Conservation (phyloP, 2,113 vertebrate species). For the Microtus oregoni region DNA sequence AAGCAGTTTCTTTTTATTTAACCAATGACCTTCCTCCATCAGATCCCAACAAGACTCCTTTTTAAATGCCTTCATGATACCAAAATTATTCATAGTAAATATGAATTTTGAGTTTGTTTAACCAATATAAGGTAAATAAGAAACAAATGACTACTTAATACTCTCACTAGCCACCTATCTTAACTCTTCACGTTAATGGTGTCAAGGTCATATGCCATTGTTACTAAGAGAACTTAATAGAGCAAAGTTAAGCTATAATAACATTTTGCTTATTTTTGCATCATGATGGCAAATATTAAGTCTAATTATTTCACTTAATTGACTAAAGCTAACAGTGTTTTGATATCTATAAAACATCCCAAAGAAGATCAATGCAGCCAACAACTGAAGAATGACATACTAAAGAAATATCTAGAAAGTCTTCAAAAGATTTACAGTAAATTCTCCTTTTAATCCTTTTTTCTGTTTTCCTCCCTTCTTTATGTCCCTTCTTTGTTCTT, state of each 20-base stretch:
- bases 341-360: background rate
- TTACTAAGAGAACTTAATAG: background rate
- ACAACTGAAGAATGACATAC: background rate
- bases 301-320: slow-evolving; percentile 30
- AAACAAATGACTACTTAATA: background rate
- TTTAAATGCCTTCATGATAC: background rate
- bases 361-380: background rate
- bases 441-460: background rate
- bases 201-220: background rate
- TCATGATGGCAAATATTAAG: background rate
- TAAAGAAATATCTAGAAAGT: background rate
- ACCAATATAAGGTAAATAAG: slow-evolving; percentile 6
- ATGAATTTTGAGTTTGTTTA: background rate
- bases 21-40: too few species aligned
- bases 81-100: background rate
- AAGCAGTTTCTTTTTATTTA: too few species aligned
- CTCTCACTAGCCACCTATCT: background rate
- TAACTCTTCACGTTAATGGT: background rate
- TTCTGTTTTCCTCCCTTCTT: background rate
- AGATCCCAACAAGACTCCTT: background rate
- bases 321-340: background rate
- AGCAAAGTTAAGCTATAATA: background rate
- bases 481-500: background rate
- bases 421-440: background rate
- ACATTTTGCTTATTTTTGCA: background rate